Percentiles rank a stretch among this genome's conserved stretches.
Conservation (phyloP, 2,113 vertebrate species). For the Charina bottae region DNA sequence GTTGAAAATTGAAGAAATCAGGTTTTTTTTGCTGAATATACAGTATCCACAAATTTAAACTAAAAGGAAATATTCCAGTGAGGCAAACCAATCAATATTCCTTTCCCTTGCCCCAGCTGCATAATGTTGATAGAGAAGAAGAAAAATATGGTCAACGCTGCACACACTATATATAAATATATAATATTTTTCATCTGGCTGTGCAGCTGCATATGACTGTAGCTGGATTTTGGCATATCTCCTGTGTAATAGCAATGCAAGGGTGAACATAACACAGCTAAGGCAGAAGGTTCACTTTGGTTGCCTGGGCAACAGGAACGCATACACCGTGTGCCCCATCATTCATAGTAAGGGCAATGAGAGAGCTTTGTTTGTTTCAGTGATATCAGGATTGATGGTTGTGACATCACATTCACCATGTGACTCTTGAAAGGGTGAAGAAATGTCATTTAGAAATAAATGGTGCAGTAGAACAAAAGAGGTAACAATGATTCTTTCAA, state of each 20-base stretch:
- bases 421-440: not conserved
- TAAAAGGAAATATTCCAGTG: not conserved
- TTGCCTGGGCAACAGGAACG: not conserved
- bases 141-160: not conserved
- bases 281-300: not conserved
- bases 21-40: not conserved
- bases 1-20: not conserved
- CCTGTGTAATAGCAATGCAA: not conserved
- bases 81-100: not conserved
- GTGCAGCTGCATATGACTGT: not conserved
- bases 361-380: not conserved
- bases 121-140: not conserved
- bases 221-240: not conserved
- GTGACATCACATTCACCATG: not conserved
- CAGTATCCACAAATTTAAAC: not conserved
- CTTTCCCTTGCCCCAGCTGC: not conserved
- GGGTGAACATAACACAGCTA: not conserved
- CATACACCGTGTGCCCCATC: not conserved
- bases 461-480: not conserved
- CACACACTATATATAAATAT: not conserved
- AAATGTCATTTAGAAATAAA: not conserved
- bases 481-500: not conserved
- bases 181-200: not conserved
- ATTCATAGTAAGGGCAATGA: not conserved
- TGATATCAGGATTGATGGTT: not conserved